Evolutionary conservation across 2,888 invertebrate genomes (phyloP).

Genomic region (Drosophila subsilvestris): DNA sequence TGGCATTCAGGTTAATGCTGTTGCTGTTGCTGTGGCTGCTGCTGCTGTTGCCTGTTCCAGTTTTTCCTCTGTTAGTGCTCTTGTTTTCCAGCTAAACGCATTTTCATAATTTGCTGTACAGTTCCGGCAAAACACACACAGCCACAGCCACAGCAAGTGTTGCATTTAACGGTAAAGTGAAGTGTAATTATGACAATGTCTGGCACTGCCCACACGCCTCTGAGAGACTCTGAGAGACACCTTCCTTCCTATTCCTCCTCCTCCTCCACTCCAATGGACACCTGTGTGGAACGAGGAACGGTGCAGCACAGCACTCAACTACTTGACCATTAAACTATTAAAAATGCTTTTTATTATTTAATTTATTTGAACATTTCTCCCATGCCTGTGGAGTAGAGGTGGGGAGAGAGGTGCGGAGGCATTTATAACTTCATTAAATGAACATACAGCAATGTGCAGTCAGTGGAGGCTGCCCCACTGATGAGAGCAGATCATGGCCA

Average conservation of each 20-base stretch:
- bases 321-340: slow-evolving; percentile 61
- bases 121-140: slow-evolving; percentile 59
- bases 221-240: neutral
- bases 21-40: slow-evolving; percentile 58
- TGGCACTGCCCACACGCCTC: slow-evolving; percentile 28
- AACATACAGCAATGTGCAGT: neutral
- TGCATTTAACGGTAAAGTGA: slow-evolving; percentile 68
- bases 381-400: neutral
- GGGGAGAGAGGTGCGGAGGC: slow-evolving; percentile 2
- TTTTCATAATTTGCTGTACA: slow-evolving; percentile 75
- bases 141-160: slow-evolving; percentile 53
- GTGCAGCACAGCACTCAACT: slow-evolving; percentile 10
- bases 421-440: slow-evolving; percentile 71
- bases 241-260: neutral
- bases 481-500: slow-evolving; percentile 28
- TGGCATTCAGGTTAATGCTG: slow-evolving; percentile 75
- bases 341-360: slow-evolving; percentile 68
- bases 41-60: slow-evolving; percentile 66
- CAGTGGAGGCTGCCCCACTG: neutral
- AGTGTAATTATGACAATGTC: slow-evolving; percentile 62
- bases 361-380: slow-evolving; percentile 53
- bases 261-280: slow-evolving; percentile 12
- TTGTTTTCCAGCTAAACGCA: slow-evolving; percentile 61
- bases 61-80: slow-evolving; percentile 53
- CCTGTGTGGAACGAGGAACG: neutral